Evolutionary conservation across 1,140 invertebrate species (phyloP), one percentile per base, ranked within the genome.

Genomic region (Drosophila subobscura): DNA sequence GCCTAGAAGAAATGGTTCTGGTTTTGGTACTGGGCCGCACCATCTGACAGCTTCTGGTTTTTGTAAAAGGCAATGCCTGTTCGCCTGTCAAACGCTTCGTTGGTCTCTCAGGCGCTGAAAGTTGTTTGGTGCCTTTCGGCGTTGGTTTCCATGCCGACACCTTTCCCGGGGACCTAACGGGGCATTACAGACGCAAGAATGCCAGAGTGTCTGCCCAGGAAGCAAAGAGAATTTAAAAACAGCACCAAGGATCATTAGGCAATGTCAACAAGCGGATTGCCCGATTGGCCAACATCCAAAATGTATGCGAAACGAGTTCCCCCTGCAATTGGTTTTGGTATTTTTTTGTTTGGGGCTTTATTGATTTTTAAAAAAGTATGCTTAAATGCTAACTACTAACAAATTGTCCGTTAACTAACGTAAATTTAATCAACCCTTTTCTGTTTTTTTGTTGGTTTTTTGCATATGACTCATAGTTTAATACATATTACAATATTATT

Each of bases 321-420:
- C 1, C 16, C 1, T 20, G 0, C 16, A 20, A 20, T 20, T 20
- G 16, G 23, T 45, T 25, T 29, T 80, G 10, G 27, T 66, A 50
- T 58, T 63, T 66, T 57, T 74, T 57, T 71, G 58, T 52, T 54
- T 53, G n/a, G 45, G 64, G 55, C 63, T 70, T 85, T 85, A 88
- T 86, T 88, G 70, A 88, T 83, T 88, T 88, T 88, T 88, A 67
- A 88, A 89, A 89, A 88, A 88, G 70, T 83, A 79, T 83, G 79
- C 83, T 86, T 86, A 86, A 46, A 77, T 51, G 44, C 83, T 86
- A 86, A 49, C 83, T 86, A 86, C 83, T 86, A 86, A 86, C 83
- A 88, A 86, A 80, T 88, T 86, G 83, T 86, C 83, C 74, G 72
- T 86, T 86, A 86, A 86, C 83, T 86, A 86, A 86, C 66, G 72